Conservation (phyloP, 2,797 vertebrate species). For the Melanogrammus aeglefinus region DNA sequence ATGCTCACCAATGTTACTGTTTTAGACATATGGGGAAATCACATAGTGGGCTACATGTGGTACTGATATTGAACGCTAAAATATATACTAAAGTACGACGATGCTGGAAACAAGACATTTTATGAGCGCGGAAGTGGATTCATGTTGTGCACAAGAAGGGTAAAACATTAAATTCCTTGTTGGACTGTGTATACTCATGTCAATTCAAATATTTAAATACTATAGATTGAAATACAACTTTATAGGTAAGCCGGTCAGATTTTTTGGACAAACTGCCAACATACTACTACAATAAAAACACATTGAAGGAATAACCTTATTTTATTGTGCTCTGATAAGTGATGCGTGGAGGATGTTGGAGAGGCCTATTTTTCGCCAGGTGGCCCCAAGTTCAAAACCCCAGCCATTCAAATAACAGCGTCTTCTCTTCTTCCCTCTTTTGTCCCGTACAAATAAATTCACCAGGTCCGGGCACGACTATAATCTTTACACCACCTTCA, state of each 20-base stretch:
- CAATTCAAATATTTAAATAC: neutral
- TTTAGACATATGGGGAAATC: conserved; percentile 46
- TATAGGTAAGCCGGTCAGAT: neutral
- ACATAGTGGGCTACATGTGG: conserved; percentile 28
- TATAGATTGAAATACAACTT: neutral
- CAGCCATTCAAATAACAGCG: neutral
- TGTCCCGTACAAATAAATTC: neutral
- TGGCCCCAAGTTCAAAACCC: neutral
- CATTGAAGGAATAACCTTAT: neutral
- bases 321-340: neutral
- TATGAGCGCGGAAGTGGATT: neutral
- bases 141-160: conserved; percentile 1
- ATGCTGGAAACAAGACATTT: conserved; percentile 40
- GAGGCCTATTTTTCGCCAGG: neutral
- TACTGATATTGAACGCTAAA: conserved; percentile 40
- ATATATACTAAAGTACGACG: conserved; percentile 37
- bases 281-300: neutral
- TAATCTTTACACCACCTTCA: neutral
- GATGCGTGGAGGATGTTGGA: neutral
- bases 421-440: neutral
- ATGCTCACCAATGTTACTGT: conserved; percentile 58
- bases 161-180: neutral
- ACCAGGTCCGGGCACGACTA: neutral
- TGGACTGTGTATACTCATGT: neutral
- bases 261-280: neutral